Evolutionary conservation across 37 sponge, comb jelly and placozoan genomes (phyloP), one percentile per base, ranked within the genome.

Genomic region (Cladorhizidae sp.): DNA sequence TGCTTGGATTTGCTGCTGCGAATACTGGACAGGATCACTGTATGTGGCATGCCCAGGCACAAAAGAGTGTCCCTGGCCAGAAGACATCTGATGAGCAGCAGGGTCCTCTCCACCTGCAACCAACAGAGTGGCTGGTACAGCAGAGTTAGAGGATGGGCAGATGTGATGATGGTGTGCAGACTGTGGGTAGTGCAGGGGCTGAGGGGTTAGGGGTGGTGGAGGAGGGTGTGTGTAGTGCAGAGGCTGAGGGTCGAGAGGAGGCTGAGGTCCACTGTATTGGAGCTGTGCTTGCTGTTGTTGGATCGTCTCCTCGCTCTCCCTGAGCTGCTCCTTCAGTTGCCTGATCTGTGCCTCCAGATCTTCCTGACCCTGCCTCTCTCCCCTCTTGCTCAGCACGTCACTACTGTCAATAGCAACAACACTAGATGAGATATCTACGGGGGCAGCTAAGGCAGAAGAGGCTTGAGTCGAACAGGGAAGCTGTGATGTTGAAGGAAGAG

Each of bases 301-400:
- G 20, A 54, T 75, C 23, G 75, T 75, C 17, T 20, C 56, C 15
- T 83, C 67, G 36, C 68, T 23, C 54, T 74, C 84, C 20, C 56
- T 38, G 40, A 83, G 54, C 68, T 83, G 64, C 21, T 83, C 76
- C 55, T 70, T 63, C 38, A 45, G 75, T 21, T 31, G 62, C 1
- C 56, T 37, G 32, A 57, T 51, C 55, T 40, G 36, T 1, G 74
- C 56, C 37, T 33, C 35, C 12, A 74, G 43, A 0, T 17, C 56
- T 12, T 18, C 31, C 40, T 75, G 67, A 37, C 54, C 6, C 0
- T 11, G 65, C 40, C 59, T 36, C 0, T 67, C 26, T 9, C 49
- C 49, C n/a, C n/a, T n/a, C n/a, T n/a, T n/a, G n/a, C n/a, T n/a
- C n/a, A n/a, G n/a, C n/a, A n/a, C n/a, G n/a, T n/a, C n/a, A 45